Evolutionary conservation across 2,113 vertebrate species (phyloP), one percentile per base, ranked within the genome.

Genomic region (Hemibagrus wyckioides): DNA sequence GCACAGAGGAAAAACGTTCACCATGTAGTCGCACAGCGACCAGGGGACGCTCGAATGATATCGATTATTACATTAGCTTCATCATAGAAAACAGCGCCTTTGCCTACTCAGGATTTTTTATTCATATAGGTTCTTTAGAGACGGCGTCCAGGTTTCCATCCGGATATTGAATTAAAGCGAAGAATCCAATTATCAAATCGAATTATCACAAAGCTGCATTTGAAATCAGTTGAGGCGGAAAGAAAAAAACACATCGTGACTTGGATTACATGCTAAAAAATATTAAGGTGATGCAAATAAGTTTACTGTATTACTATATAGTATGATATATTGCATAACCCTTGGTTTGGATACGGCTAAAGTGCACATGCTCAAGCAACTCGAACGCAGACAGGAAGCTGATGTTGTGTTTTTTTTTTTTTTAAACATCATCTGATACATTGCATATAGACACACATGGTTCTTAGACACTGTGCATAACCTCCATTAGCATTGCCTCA

Each of bases 401-500:
- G 41, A 76, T 15, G 41, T 48, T 48, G 28, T 14, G 14, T 7
- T 39, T 28, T 2, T 14, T 75, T 48, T 6, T 69, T 69, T 21
- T 41, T 25, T 41, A 5, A 4, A 41, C 41, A 48, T 48, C 4
- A 50, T 21, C 10, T 73, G 36, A 73, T 73, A 73, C 39, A 48
- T 11, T 25, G 7, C 41, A 83, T 21, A 87, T 57, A 83, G 54
- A 44, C 25, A 41, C 85, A 41, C 82, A 85, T 15, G 82, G 87
- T 85, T 89, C 83, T 86, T 85, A 88, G 76, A 88, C 88, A 87
- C 85, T 84, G 83, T 81, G 84, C 87, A 89, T 85, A 83, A 80
- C 86, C 84, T 91, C 84, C 89, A 91, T 89, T 88, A 91, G 90
- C 83, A 87, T 83, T 71, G 89, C 82, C 89, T 90, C 89, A 90